Base-by-base conservation (phyloP, 2,888 invertebrate species). In the Callyntrura sp. region DNA sequence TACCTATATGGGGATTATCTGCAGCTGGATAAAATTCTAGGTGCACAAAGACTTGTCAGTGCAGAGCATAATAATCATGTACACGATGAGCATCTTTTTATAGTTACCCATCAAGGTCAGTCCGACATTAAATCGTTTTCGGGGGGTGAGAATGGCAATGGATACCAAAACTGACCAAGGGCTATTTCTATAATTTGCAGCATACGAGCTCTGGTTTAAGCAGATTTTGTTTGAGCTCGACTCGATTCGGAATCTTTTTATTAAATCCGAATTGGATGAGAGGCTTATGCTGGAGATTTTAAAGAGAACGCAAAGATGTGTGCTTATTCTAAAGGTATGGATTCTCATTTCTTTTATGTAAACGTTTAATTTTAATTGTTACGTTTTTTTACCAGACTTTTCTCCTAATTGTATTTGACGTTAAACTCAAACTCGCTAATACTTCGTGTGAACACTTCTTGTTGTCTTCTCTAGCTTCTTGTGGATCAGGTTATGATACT, bases 161-260 rank as follows among this genome's bases (percentile, higher is more conserved):
- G n/a, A n/a, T n/a, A n/a, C n/a, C n/a, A n/a, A n/a, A n/a, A n/a
- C n/a, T n/a, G n/a, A n/a, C n/a, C n/a, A 51, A 51, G 2, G n/a
- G 55, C n/a, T 65, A 25, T 68, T 73, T 35, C 12, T 48, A 17
- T 48, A 79, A 14, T 17, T 57, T 35, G 76, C 95, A 98, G 98
- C 99, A 0, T 99, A 99, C 95, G 99, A 99, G 95, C 95, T 99
- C 4, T 99, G 99, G 99, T 99, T 99, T 95, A 99, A 99, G 94
- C 99, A 99, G 95, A 98, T 99, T 79, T 97, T 99, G 91, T 99
- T 96, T 94, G 99, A 99, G 94, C 95, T 99, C 94, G 99, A 99
- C 94, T 99, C 98, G 0, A 97, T 99, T 43, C 95, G 98, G 62
- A 95, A 96, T 1, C 95, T 98, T 85, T 97, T 99, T 94, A 94